These are phyloP conservation scores for Exocentrus adspersus DNA, from an alignment of 2,888 invertebrate genomes.

Conservation along the genomic window DNA sequence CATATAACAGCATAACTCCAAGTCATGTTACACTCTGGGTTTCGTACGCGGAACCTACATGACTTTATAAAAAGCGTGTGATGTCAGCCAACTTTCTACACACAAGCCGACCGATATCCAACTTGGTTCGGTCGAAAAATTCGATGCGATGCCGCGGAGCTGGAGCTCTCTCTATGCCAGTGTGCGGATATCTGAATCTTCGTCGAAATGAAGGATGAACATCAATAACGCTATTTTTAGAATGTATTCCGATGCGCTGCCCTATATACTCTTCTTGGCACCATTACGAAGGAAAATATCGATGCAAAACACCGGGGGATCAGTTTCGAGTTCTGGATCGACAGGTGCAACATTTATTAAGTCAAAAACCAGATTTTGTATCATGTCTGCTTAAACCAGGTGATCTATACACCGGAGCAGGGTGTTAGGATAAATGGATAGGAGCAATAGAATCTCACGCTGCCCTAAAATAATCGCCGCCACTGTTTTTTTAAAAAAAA, in stretches of 20 bases:
- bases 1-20: conserved; percentile 16
- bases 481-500: too few relatives aligned
- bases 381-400: too few relatives aligned
- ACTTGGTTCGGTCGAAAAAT: conserved; percentile 15
- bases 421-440: too few relatives aligned
- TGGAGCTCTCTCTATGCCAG: too few relatives aligned
- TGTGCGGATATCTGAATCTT: conserved; percentile 13
- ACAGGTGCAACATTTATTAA: too few relatives aligned
- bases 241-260: conserved; percentile 10
- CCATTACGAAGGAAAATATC: conserved; percentile 3
- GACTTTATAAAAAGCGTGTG: conserved; percentile 24
- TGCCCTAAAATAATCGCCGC: too few relatives aligned
- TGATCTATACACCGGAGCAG: too few relatives aligned
- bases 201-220: conserved; percentile 22
- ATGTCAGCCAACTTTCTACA: conserved; percentile 28
- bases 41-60: conserved; percentile 26
- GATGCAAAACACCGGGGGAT: conserved; percentile 2
- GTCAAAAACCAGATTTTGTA: too few relatives aligned
- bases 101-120: conserved; percentile 4
- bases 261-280: conserved; percentile 13
- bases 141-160: neutral
- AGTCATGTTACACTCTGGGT: conserved; percentile 22
- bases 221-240: conserved; percentile 27
- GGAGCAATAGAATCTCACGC: too few relatives aligned
- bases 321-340: too few relatives aligned